phyloP scores from a whole-genome alignment of 2,113 vertebrate genomes.

The Hyla sarda region DNA sequence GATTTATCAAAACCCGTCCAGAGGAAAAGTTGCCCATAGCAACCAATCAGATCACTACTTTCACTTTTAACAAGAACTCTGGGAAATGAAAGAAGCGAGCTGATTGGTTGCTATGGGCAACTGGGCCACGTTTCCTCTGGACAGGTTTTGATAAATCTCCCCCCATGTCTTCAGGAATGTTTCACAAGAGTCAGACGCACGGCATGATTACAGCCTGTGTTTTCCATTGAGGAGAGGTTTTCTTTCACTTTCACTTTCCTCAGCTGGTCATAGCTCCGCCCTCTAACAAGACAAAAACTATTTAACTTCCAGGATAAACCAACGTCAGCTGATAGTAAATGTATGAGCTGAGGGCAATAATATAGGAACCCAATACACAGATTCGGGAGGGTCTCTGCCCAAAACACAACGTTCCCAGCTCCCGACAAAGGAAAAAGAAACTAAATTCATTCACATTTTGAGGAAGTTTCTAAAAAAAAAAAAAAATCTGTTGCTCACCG shows the following conservation, averaged over 20 bases:
- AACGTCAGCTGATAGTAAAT: slow-evolving; percentile 61
- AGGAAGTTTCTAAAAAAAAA: neutral
- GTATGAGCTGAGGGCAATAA: slow-evolving; percentile 22
- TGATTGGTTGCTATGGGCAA: too few relatives aligned
- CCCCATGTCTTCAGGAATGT: too few relatives aligned
- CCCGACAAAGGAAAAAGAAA: too few relatives aligned
- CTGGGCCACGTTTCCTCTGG: too few relatives aligned
- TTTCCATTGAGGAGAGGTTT: neutral
- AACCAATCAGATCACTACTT: too few relatives aligned
- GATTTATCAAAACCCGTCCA: too few relatives aligned
- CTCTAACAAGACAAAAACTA: neutral
- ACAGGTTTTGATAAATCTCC: too few relatives aligned
- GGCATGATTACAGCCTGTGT: neutral
- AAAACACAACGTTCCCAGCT: neutral
- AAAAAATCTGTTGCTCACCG: neutral
- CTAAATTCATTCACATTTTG: neutral
- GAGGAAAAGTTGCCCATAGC: too few relatives aligned
- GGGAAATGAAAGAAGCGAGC: too few relatives aligned
- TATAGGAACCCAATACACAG: neutral
- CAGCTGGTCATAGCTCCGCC: slow-evolving; percentile 39
- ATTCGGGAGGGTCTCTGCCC: neutral
- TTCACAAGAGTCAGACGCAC: too few relatives aligned
- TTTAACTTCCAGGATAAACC: slow-evolving; percentile 63
- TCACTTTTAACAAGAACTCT: too few relatives aligned
- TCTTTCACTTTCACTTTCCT: slow-evolving; percentile 67